These are phyloP conservation scores for Unio delphinus DNA, from an alignment of 2,888 invertebrate genomes.

Conservation along the genomic window DNA sequence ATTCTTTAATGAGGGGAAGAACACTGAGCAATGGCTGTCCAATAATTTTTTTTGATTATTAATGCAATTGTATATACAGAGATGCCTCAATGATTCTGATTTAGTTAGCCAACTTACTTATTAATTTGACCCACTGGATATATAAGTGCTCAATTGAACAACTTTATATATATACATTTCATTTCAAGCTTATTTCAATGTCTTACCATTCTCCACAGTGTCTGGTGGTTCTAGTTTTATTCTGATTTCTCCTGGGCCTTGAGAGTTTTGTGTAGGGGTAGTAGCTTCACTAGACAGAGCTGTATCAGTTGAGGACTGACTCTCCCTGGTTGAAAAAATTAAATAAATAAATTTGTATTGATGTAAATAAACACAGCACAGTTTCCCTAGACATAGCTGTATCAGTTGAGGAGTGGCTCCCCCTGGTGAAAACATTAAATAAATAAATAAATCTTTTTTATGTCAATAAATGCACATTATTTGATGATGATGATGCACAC, in stretches of 20 bases:
- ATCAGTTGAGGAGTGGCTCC: conserved; percentile 71
- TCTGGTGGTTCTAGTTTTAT: conserved; percentile 63
- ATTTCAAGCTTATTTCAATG: neutral
- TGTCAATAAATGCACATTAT: too few species aligned
- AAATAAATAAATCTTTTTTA: too few species aligned
- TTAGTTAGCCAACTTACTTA: too few species aligned
- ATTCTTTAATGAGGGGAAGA: too few species aligned
- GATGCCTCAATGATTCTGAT: too few species aligned
- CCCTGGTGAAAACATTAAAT: conserved; percentile 35
- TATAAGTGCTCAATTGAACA: neutral
- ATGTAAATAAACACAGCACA: neutral
- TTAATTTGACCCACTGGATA: too few species aligned
- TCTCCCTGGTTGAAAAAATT: conserved; percentile 51
- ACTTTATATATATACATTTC: neutral
- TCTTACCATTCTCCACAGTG: conserved; percentile 63
- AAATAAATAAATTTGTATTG: neutral
- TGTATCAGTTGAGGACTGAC: conserved; percentile 71
- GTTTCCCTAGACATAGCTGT: conserved; percentile 69
- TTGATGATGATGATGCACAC: too few species aligned
- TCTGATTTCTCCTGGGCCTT: conserved; percentile 42
- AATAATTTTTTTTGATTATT: too few species aligned
- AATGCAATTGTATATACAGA: too few species aligned
- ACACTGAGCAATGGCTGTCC: too few species aligned
- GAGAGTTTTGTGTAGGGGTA: conserved; percentile 52
- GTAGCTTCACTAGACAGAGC: conserved; percentile 68